These are phyloP conservation scores for Oreortyx pictus DNA, from an alignment of 2,797 vertebrate genomes.

Conservation along the genomic window DNA sequence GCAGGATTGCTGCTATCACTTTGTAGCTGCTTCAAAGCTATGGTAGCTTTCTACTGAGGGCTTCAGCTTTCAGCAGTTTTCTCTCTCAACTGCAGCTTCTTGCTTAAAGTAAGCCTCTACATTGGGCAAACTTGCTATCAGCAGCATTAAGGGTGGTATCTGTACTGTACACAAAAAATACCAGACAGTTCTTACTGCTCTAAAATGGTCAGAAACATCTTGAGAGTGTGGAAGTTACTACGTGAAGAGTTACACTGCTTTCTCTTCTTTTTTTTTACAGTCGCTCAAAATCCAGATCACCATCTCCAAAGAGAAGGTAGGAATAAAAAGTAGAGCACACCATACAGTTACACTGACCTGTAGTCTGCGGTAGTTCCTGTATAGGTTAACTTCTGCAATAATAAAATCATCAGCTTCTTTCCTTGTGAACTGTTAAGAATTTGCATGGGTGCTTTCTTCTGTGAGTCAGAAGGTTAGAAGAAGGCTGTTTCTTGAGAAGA, in stretches of 20 bases:
- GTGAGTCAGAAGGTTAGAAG: background rate
- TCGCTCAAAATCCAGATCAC: conserved; percentile 87
- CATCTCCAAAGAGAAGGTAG: conserved; percentile 88
- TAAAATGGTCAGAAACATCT: background rate
- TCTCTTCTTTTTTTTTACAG: conserved; percentile 71
- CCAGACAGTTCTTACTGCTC: background rate
- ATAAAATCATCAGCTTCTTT: background rate
- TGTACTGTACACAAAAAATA: background rate
- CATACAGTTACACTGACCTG: background rate
- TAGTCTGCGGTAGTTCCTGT: background rate
- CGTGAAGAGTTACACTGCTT: background rate
- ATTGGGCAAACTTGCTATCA: background rate
- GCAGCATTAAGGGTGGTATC: background rate
- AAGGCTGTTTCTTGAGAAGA: background rate
- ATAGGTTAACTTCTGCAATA: background rate
- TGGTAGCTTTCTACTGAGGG: background rate
- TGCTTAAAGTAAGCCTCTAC: background rate
- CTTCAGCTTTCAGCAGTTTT: background rate
- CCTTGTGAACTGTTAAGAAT: background rate
- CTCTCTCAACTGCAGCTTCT: conserved; percentile 28
- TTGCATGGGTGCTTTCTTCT: background rate
- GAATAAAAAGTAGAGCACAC: background rate
- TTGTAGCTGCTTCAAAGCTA: background rate
- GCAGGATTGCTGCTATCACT: background rate
- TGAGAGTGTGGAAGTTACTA: background rate